Percentiles rank a stretch among this genome's conserved stretches.
These are phyloP conservation scores for Myotis planiceps DNA, from an alignment of 2,797 vertebrate species.

Conservation along the genomic window DNA sequence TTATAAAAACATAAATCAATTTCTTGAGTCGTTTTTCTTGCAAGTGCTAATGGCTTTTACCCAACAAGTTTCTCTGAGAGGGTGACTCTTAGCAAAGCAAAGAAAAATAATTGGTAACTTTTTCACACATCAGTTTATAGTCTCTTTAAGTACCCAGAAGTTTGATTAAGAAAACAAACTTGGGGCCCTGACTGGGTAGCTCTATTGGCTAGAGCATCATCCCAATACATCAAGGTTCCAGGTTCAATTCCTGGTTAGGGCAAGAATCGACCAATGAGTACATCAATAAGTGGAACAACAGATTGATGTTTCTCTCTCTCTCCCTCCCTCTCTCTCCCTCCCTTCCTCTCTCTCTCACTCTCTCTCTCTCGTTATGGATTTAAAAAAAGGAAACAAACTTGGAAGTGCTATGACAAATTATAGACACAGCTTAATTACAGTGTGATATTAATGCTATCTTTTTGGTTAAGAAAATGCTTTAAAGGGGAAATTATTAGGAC, in stretches of 20 bases:
- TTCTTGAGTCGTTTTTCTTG: slow-evolving; percentile 93
- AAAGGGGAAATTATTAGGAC: slow-evolving; percentile 64
- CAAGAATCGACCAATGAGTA: not conserved
- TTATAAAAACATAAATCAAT: slow-evolving; percentile 97
- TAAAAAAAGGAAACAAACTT: slow-evolving; percentile 57
- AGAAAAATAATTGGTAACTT: slow-evolving; percentile 84
- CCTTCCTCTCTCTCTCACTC: too few species aligned
- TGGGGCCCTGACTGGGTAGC: not conserved
- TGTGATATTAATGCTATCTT: slow-evolving; percentile 34
- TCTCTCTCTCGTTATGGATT: not conserved
- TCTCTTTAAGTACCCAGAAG: slow-evolving; percentile 67
- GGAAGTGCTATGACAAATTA: slow-evolving; percentile 45
- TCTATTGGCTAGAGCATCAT: not conserved
- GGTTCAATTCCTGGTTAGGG: not conserved
- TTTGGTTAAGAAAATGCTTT: slow-evolving; percentile 63
- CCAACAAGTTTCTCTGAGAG: slow-evolving; percentile 83
- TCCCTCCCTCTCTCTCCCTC: not conserved
- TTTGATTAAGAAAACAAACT: slow-evolving; percentile 67
- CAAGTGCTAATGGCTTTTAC: slow-evolving; percentile 88
- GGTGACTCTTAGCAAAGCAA: slow-evolving; percentile 80
- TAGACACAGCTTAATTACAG: slow-evolving; percentile 59
- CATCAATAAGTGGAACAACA: not conserved
- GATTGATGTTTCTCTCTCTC: not conserved
- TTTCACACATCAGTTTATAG: slow-evolving; percentile 68
- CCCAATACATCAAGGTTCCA: not conserved